phyloP scores from a whole-genome alignment of 37 sponge, comb jelly and placozoan species.

The Chondrilla cf. caribensis region DNA sequence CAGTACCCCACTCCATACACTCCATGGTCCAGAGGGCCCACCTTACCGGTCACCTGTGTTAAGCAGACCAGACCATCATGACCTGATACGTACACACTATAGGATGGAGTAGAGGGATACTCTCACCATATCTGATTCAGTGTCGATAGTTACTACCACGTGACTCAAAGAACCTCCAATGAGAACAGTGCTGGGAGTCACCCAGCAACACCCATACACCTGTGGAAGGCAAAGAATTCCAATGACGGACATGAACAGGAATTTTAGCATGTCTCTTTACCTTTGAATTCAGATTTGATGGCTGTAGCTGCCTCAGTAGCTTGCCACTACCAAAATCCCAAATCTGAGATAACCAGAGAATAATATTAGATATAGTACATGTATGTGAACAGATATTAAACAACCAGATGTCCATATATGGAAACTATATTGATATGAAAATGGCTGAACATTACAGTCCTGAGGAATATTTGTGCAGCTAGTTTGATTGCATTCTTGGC shows the following conservation, averaged over 20 bases:
- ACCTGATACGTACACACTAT: background rate
- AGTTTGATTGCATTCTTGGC: too few species aligned
- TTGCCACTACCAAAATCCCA: constrained; percentile 43
- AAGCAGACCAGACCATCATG: background rate
- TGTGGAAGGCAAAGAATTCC: constrained; percentile 1
- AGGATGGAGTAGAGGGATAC: background rate
- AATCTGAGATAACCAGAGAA: background rate
- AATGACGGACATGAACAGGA: background rate
- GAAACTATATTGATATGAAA: background rate
- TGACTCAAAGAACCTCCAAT: constrained; percentile 19
- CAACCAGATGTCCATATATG: background rate
- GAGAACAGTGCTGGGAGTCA: background rate
- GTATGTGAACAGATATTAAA: background rate
- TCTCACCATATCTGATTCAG: constrained; percentile 2
- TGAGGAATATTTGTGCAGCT: too few species aligned
- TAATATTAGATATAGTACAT: background rate
- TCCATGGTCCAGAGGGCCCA: constrained; percentile 13
- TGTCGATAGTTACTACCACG: background rate
- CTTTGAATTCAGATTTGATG: constrained; percentile 10
- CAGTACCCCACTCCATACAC: constrained; percentile 30
- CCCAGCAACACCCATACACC: constrained; percentile 35
- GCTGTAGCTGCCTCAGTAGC: constrained; percentile 3
- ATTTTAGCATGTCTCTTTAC: background rate
- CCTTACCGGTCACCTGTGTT: constrained; percentile 25
- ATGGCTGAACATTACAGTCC: too few species aligned